phyloP scores from a whole-genome alignment of 2,888 invertebrate species.

The Ferdinandea cuprea region DNA sequence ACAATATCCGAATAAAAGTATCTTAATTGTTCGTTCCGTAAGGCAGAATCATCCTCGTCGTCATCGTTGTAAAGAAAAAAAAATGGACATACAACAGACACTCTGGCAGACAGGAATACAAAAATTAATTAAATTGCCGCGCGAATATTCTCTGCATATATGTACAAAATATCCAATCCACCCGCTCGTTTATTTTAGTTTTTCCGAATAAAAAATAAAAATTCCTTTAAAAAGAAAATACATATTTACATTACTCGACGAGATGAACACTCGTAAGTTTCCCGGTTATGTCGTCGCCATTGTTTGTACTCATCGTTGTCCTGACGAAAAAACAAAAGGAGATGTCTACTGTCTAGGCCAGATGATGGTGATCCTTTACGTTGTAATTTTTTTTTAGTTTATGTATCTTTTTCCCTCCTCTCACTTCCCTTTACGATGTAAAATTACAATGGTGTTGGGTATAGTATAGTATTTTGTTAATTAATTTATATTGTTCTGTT shows the following conservation, averaged over 20 bases:
- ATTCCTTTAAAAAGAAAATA: constrained; percentile 2
- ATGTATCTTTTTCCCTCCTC: constrained; percentile 19
- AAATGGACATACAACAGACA: constrained; percentile 6
- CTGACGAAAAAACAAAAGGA: constrained; percentile 5
- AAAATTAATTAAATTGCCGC: constrained; percentile 71
- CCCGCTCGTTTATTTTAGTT: constrained; percentile 31
- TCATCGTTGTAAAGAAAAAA: neutral
- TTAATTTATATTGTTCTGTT: constrained; percentile 51
- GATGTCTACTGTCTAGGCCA: constrained; percentile 12
- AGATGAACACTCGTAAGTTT: constrained; percentile 43
- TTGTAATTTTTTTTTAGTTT: constrained; percentile 28
- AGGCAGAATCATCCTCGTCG: neutral
- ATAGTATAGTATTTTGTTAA: constrained; percentile 53
- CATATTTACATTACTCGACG: constrained; percentile 18
- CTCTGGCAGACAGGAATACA: constrained; percentile 52
- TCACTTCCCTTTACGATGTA: neutral
- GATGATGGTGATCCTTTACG: constrained; percentile 46
- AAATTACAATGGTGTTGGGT: constrained; percentile 64
- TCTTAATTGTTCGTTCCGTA: constrained; percentile 18
- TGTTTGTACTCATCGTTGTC: constrained; percentile 14
- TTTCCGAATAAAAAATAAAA: constrained; percentile 40
- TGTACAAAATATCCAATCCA: neutral
- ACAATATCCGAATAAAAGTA: constrained; percentile 29
- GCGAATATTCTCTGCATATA: constrained; percentile 15
- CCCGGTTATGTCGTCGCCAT: constrained; percentile 18